Conservation (phyloP, 1,140 invertebrate species). For the Cecropterus lyciades region DNA sequence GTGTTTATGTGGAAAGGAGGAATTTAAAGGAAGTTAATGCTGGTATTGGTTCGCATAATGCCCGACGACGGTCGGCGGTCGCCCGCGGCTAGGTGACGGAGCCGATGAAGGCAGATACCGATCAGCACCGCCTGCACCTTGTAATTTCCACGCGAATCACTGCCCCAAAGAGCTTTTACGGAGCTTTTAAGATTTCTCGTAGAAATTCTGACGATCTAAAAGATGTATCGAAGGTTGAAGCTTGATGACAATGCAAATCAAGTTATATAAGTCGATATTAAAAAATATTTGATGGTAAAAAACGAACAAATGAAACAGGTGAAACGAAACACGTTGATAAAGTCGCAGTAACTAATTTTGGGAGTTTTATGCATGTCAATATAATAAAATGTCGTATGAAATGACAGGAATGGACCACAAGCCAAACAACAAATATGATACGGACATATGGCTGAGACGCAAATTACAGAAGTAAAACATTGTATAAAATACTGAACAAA, state of each 20-base stretch:
- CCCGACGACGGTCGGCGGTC: slow-evolving; percentile 54
- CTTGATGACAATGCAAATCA: background rate
- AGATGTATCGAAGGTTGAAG: background rate
- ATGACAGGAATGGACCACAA: too few relatives aligned
- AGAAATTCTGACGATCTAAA: slow-evolving; percentile 28
- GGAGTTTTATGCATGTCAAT: too few relatives aligned
- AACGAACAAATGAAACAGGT: too few relatives aligned
- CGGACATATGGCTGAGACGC: too few relatives aligned
- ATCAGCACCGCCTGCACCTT: slow-evolving; percentile 59
- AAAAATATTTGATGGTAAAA: too few relatives aligned
- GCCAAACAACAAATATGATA: too few relatives aligned
- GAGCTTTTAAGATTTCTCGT: slow-evolving; percentile 38
- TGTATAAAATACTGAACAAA: too few relatives aligned
- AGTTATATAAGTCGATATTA: too few relatives aligned
- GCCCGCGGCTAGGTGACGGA: slow-evolving; percentile 66
- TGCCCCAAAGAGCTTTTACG: slow-evolving; percentile 28
- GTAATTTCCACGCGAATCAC: slow-evolving; percentile 64
- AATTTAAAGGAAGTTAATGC: slow-evolving; percentile 49
- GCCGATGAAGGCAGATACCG: slow-evolving; percentile 60
- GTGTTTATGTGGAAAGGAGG: slow-evolving; percentile 26
- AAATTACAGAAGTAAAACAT: too few relatives aligned
- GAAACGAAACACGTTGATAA: too few relatives aligned
- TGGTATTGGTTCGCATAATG: slow-evolving; percentile 64
- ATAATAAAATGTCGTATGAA: too few relatives aligned
- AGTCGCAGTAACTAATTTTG: too few relatives aligned